phyloP scores from a whole-genome alignment of 2,797 vertebrate species.

The Chaunax sp. region DNA sequence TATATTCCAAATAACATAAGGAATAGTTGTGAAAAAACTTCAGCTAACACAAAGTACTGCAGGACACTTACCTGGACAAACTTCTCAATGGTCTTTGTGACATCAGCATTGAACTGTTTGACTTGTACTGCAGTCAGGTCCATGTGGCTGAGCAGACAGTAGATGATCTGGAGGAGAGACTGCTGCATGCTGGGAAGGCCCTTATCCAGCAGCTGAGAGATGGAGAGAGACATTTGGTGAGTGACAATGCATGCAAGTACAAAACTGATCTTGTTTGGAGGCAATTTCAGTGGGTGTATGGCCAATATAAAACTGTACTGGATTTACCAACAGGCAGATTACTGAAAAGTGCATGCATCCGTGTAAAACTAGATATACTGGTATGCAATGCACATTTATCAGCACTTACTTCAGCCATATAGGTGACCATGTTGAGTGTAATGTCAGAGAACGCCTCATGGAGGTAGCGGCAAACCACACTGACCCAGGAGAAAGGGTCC shows the following conservation, averaged over 20 bases:
- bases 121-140: conserved; percentile 93
- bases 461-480: conserved; percentile 96
- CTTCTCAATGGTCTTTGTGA: conserved; percentile 97
- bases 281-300: background rate
- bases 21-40: background rate
- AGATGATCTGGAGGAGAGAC: conserved; percentile 96
- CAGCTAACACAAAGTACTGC: background rate
- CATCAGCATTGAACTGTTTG: conserved; percentile 96
- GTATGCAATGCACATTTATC: background rate
- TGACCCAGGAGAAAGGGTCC: conserved; percentile 97
- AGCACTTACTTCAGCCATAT: conserved; percentile 91
- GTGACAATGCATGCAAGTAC: background rate
- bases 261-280: background rate
- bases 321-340: background rate
- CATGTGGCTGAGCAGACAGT: conserved; percentile 97
- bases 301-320: background rate
- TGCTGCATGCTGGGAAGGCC: conserved; percentile 97
- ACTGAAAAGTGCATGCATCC: background rate
- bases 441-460: conserved; percentile 95
- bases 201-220: conserved; percentile 92
- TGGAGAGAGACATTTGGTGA: conserved; percentile 10
- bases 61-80: conserved; percentile 90
- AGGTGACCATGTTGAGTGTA: conserved; percentile 97
- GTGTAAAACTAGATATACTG: background rate
- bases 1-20: background rate